Base-by-base conservation (phyloP, 2,113 vertebrate genomes). In the Petroica traversi region DNA sequence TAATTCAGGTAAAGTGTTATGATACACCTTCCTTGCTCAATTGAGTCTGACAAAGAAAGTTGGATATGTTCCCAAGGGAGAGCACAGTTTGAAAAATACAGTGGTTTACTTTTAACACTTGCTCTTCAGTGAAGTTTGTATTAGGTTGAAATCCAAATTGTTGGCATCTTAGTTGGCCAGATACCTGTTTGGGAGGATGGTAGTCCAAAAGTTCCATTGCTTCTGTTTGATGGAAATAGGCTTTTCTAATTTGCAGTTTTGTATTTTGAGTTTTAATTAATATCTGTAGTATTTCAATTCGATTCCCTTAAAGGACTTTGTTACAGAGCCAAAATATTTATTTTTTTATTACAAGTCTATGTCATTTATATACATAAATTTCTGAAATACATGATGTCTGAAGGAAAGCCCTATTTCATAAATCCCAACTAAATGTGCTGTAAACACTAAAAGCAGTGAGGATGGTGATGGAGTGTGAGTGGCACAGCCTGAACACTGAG, bases 401-500 rank as follows among this genome's bases (percentile, higher is more conserved):
- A 88, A 64, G 33, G 13, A 58, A 84, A 76, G 33, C 67, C 38
- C 49, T 23, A 11, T 28, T 28, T 74, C 28, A 57, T 91, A 95
- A 95, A 93, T 94, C 73, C 59, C n/a, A 38, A 38, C 40, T 69
- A 91, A 89, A 77, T 90, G 29, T 33, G 20, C 51, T 78, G 61
- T 34, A 54, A 63, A 36, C 29, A 64, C 38, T 54, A 34, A 59
- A 69, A 95, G 48, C 24, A 23, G 22, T 74, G 28, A 89, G 72
- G 45, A 41, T 54, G 20, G 40, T 94, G 77, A n/a, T 88, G 64
- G 52, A 88, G 45, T 64, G 68, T 67, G 41, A 80, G 76, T 67
- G 62, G 54, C 77, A 49, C 66, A 78, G 58, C 51, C 49, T 59
- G 93, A 96, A 94, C 87, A 77, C 67, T 94, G 91, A 96, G 75